phyloP scores from a whole-genome alignment of 64 coral and sea anemone species.

The Stylophora pistillata region DNA sequence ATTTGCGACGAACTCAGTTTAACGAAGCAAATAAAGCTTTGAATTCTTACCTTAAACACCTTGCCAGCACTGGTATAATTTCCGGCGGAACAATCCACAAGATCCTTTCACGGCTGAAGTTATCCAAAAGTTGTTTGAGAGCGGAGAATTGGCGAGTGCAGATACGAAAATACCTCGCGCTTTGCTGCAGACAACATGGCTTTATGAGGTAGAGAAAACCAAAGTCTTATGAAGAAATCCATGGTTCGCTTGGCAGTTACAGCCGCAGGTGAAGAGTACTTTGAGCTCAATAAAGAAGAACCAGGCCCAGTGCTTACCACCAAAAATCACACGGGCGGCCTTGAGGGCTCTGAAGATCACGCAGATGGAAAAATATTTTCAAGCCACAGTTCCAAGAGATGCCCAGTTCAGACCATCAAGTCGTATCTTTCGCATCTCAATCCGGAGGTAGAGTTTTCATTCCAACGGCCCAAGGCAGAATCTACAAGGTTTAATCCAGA shows the following conservation, averaged over 20 bases:
- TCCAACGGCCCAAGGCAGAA: too few relatives aligned
- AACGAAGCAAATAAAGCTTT: constrained; percentile 39
- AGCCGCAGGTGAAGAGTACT: not conserved
- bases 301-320: too few relatives aligned
- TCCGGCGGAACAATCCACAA: constrained; percentile 27
- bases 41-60: constrained; percentile 35
- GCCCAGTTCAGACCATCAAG: too few relatives aligned
- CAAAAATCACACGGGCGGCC: too few relatives aligned
- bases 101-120: too few relatives aligned
- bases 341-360: too few relatives aligned
- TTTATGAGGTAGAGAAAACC: not conserved
- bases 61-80: not conserved
- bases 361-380: too few relatives aligned
- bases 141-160: not conserved
- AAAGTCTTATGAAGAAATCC: not conserved
- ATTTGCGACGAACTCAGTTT: constrained; percentile 13
- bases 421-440: too few relatives aligned
- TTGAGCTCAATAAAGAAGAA: not conserved
- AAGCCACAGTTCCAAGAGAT: too few relatives aligned
- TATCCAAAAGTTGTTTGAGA: constrained; percentile 24
- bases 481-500: too few relatives aligned
- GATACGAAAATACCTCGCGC: not conserved
- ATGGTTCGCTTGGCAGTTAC: not conserved
- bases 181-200: constrained; percentile 32
- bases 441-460: too few relatives aligned